Evolutionary conservation across 2,113 vertebrate species (phyloP).

Genomic region (Prionailurus viverrinus): DNA sequence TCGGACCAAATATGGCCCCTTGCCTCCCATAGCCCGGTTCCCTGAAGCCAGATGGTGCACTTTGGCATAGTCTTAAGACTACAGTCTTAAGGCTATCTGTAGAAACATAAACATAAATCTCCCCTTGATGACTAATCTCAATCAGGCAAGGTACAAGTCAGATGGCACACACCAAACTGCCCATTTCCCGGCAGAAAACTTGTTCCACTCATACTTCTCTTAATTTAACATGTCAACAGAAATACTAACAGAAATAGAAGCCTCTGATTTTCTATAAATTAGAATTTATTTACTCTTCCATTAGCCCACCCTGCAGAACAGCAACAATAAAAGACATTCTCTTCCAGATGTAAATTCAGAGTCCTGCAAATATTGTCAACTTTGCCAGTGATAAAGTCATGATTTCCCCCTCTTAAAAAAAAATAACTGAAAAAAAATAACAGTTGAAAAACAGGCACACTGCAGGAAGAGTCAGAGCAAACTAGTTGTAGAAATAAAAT

Average conservation of each 20-base stretch:
- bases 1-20: background rate
- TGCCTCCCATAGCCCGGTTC: background rate
- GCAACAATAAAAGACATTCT: background rate
- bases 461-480: background rate
- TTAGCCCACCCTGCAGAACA: background rate
- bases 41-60: background rate
- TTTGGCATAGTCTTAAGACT: background rate
- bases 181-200: background rate
- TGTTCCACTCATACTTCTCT: background rate
- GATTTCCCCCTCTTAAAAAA: background rate
- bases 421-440: background rate
- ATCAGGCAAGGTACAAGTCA: background rate
- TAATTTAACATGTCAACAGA: background rate
- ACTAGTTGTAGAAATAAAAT: background rate
- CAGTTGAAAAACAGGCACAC: background rate
- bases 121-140: slow-evolving; percentile 2
- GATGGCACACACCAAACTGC: background rate
- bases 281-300: background rate
- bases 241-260: background rate
- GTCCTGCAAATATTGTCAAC: background rate
- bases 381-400: background rate
- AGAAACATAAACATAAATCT: slow-evolving; percentile 8
- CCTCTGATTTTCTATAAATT: background rate
- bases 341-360: background rate
- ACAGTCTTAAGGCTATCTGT: background rate